Conservation (phyloP, 2,888 invertebrate genomes). For the Leucophenga maculata region DNA sequence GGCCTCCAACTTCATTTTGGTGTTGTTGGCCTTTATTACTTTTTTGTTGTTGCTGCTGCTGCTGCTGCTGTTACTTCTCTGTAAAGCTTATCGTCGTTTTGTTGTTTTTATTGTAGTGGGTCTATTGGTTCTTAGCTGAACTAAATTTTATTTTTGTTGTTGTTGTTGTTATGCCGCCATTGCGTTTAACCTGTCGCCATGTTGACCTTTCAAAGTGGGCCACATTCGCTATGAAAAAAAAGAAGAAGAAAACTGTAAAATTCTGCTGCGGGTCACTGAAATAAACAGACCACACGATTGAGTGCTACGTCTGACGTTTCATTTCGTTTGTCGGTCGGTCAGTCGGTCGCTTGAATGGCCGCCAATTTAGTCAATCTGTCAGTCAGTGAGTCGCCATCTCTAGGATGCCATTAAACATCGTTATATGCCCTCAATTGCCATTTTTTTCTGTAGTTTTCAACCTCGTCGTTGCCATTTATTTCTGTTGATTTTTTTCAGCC, state of each 20-base stretch:
- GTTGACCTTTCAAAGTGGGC: conserved; percentile 33
- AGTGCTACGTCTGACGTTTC: neutral
- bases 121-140: neutral
- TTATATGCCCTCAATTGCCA: conserved; percentile 8
- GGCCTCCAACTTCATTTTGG: conserved; percentile 9
- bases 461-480: neutral
- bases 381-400: neutral
- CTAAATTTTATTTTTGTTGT: neutral
- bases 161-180: conserved; percentile 29
- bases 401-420: conserved; percentile 15
- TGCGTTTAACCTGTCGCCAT: conserved; percentile 27
- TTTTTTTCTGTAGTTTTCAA: neutral
- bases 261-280: conserved; percentile 4
- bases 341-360: neutral
- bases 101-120: conserved; percentile 3
- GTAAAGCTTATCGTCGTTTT: neutral
- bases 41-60: conserved; percentile 14
- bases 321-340: neutral
- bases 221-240: conserved; percentile 10
- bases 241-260: neutral
- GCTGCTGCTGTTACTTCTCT: conserved; percentile 9
- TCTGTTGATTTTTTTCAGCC: conserved; percentile 4
- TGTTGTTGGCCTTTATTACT: neutral
- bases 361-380: neutral
- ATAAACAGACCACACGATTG: neutral